Base-by-base conservation (phyloP, 2,888 invertebrate genomes). In the Ornithoptera alexandrae region DNA sequence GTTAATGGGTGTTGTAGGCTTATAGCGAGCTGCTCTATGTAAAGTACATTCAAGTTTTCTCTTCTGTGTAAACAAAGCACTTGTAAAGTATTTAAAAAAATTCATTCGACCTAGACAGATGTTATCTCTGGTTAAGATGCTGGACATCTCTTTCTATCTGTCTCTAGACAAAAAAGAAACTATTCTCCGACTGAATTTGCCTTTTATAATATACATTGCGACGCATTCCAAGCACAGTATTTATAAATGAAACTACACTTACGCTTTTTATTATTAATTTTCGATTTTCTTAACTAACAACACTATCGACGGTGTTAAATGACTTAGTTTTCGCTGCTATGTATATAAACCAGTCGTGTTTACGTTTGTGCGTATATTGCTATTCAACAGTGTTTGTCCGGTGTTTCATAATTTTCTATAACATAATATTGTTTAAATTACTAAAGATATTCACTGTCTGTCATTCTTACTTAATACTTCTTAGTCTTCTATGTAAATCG, bases 151-250 rank as follows among this genome's bases (percentile, higher is more conserved):
- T 72, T 70, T 73, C 73, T 62, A 70, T 77, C 81, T 85, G 83
- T 85, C 83, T 86, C 72, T 67, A 1, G 53, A 53, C 6, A 72
- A 65, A 75, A 74, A 78, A 72, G 64, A 75, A 74, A 78, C 71
- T 72, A 68, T 65, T 71, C 68, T 80, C 81, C 78, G 84, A 86
- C 85, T 87, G 86, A 86, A 78, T 83, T 83, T 79, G 74, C 73
- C 77, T 79, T 82, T 79, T 76, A 72, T 71, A 77, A 76, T 78
- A 80, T 78, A 80, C 65, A 78, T 76, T 82, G 84, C 80, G 81
- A 89, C 87, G 89, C 92, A 92, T 92, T 92, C 92, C 92, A 90
- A 87, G 82, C 81, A 83, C 83, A 88, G 88, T 88, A 88, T 88
- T 88, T 86, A 74, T 73, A 71, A 78, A 58, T 79, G 79, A 77